phyloP scores from a whole-genome alignment of 2,113 vertebrate genomes.

The Cavia aperea region DNA sequence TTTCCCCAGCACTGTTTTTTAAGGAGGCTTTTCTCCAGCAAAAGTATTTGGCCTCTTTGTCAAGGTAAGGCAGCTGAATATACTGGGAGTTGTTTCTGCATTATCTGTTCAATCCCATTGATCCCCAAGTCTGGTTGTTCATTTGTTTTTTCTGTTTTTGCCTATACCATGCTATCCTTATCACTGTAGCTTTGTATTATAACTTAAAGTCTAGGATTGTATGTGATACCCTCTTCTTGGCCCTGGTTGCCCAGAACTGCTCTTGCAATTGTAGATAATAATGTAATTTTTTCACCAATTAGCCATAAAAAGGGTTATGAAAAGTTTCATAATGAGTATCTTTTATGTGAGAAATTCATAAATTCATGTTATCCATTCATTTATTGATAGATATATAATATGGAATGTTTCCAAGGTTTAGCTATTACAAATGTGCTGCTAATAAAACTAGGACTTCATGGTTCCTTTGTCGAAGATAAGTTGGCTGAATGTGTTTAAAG shows the following conservation, averaged over 20 bases:
- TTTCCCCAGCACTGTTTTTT: not conserved
- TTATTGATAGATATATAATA: not conserved
- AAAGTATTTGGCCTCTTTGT: not conserved
- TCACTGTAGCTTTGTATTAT: not conserved
- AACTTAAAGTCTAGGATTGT: not conserved
- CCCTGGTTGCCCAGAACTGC: not conserved
- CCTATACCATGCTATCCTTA: not conserved
- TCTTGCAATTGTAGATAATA: not conserved
- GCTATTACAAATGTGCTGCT: not conserved
- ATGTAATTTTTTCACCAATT: not conserved
- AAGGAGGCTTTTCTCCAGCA: not conserved
- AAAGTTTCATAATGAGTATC: not conserved
- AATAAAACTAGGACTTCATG: not conserved
- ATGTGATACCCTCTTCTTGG: not conserved
- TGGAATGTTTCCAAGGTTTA: not conserved
- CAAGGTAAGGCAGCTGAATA: not conserved
- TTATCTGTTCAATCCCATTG: not conserved
- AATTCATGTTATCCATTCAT: not conserved
- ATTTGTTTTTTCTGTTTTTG: not conserved
- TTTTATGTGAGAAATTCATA: constrained; percentile 5
- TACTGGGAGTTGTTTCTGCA: not conserved
- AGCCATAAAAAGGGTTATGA: not conserved
- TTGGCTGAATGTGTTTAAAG: not conserved
- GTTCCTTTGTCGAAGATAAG: not conserved
- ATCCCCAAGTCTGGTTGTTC: not conserved